Conservation (phyloP, 2,113 vertebrate genomes). For the Eclectus roratus region DNA sequence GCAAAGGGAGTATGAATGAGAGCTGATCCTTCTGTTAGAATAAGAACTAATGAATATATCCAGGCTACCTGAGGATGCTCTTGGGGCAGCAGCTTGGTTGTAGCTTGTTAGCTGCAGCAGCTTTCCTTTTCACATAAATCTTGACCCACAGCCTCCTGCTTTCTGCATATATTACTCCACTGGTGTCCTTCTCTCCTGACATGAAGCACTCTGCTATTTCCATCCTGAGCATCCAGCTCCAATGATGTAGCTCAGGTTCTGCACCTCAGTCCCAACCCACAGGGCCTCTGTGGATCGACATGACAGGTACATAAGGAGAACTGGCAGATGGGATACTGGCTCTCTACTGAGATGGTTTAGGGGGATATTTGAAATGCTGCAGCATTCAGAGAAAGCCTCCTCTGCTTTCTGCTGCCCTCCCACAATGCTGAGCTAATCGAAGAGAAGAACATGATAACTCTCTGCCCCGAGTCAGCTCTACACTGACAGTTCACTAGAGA, state of each 20-base stretch:
- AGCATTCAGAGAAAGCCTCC: slow-evolving; percentile 27
- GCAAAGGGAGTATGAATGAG: neutral
- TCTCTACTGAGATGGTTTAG: slow-evolving; percentile 34
- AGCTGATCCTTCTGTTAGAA: neutral
- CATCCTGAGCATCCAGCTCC: neutral
- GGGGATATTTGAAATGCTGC: slow-evolving; percentile 46
- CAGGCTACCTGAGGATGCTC: neutral
- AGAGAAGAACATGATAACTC: slow-evolving; percentile 66
- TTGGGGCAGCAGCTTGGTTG: neutral
- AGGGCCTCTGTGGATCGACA: neutral
- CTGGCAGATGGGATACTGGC: neutral
- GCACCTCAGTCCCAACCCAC: neutral
- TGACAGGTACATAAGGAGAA: neutral
- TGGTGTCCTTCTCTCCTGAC: neutral
- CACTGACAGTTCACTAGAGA: slow-evolving; percentile 69
- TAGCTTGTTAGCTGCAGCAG: neutral
- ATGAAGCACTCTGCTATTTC: neutral
- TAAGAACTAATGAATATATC: neutral
- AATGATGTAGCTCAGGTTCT: neutral
- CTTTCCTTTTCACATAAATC: neutral
- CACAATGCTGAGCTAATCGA: slow-evolving; percentile 42
- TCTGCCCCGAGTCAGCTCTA: slow-evolving; percentile 63
- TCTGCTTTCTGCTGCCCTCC: slow-evolving; percentile 32
- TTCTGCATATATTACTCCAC: neutral
- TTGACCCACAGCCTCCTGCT: neutral